Evolutionary conservation across 2,888 invertebrate genomes (phyloP).

Genomic region (Bimastos eiseni): DNA sequence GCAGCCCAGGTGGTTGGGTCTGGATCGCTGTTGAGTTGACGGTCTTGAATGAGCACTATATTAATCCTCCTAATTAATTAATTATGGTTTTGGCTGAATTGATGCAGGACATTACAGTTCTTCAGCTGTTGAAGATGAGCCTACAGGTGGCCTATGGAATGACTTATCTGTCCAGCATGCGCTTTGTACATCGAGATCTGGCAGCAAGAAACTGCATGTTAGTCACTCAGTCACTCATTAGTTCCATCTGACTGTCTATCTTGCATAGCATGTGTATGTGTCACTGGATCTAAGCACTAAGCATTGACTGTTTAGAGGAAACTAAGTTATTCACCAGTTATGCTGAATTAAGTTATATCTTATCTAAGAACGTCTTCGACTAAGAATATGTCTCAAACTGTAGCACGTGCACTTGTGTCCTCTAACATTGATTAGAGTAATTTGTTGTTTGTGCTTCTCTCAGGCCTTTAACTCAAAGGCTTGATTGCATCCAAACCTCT

Average conservation of each 20-base stretch:
- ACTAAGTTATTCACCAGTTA: background rate
- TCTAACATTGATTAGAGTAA: too few relatives aligned
- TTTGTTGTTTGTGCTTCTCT: too few relatives aligned
- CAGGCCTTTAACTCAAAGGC: too few relatives aligned
- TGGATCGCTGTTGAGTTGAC: too few relatives aligned
- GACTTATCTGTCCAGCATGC: constrained; percentile 53
- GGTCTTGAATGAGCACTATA: too few relatives aligned
- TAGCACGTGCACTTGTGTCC: too few relatives aligned
- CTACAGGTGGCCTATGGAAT: constrained; percentile 56
- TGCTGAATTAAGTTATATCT: background rate
- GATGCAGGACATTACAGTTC: constrained; percentile 52
- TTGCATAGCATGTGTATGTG: background rate
- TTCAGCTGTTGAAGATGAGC: constrained; percentile 54
- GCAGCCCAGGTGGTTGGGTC: too few relatives aligned
- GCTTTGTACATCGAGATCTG: constrained; percentile 57
- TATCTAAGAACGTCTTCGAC: too few relatives aligned
- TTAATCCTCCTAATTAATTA: too few relatives aligned
- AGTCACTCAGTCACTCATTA: constrained; percentile 45
- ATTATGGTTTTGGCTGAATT: background rate
- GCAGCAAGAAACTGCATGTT: constrained; percentile 67
- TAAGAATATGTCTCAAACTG: too few relatives aligned
- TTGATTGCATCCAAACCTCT: too few relatives aligned
- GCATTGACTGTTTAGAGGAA: background rate
- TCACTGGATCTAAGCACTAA: background rate
- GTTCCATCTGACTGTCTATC: background rate